Evolutionary conservation across 2,797 vertebrate genomes (phyloP).

Genomic region (Tolypeutes matacus): DNA sequence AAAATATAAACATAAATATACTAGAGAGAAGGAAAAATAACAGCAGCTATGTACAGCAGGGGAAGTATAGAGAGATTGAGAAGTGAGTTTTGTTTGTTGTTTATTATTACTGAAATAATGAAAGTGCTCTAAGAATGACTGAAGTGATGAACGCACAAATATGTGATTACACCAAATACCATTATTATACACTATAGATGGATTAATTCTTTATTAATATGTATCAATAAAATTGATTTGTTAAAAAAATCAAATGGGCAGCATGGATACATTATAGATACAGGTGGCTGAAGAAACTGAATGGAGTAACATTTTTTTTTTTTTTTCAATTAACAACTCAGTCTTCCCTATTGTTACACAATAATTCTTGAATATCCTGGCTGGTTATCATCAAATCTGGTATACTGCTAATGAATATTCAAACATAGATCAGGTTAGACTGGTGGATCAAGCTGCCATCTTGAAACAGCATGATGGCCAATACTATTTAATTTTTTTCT

Average conservation of each 20-base stretch:
- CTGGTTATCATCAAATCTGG: neutral
- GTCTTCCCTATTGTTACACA: neutral
- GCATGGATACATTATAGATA: neutral
- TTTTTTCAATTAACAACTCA: neutral
- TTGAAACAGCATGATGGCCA: neutral
- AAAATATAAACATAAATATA: no score
- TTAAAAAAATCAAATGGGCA: conserved; percentile 37
- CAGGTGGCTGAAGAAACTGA: neutral
- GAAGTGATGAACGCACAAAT: no score
- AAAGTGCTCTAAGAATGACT: no score
- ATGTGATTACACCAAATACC: no score
- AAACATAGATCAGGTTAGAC: neutral
- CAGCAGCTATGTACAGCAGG: no score
- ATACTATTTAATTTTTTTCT: neutral
- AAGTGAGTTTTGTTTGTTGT: no score
- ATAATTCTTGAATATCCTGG: conserved; percentile 6
- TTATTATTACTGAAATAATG: no score
- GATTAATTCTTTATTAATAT: no score
- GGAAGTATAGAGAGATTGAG: no score
- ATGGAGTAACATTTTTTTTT: neutral
- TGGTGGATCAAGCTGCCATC: neutral
- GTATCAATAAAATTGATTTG: no score
- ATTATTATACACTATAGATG: no score
- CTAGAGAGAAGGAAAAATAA: no score
- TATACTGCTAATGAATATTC: neutral